Evolutionary conservation across 2,113 vertebrate genomes (phyloP), one percentile per base, ranked within the genome.

Genomic region (Lates calcarifer): DNA sequence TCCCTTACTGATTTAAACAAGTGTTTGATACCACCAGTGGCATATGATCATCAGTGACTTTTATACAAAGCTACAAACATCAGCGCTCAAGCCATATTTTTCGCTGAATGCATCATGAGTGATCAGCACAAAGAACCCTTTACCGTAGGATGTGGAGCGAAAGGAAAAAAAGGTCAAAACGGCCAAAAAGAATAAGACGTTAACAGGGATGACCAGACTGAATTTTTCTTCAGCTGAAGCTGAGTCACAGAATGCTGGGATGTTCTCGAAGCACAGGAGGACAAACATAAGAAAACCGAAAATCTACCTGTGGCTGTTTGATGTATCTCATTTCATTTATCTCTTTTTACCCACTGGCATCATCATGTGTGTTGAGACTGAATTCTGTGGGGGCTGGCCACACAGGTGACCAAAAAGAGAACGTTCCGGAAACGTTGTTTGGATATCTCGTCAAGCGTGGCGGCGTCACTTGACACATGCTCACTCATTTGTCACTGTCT

Each of bases 341-440:
- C 67, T 81, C 83, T 82, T 86, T 86, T 60, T 78, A 83, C 45
- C 81, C 74, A 28, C 69, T 49, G 45, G 60, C 85, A 74, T 87
- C 69, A 33, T 68, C 49, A 13, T 24, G 18, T 84, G 79, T 79
- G 77, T 78, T 71, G 26, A 28, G 71, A 82, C 37, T 80, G 77
- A 28, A 68, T 67, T 84, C 86, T 90, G 87, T 88, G 89, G 90
- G 86, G 90, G 86, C 87, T 84, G 89, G 87, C 88, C 84, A 76
- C 84, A 87, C 92, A 88, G 81, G 83, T 80, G 86, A 87, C 80
- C 84, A 79, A 55, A 78, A 81, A 68, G 28, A 45, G 84, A 88
- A 88, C 74, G 77, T 92, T 94, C 88, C 91, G 91, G 89, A 90
- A 90, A 92, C 77, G 88, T 77, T 91, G 85, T 53, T 88, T 20